These are phyloP conservation scores for Argentina silus DNA, from an alignment of 2,797 vertebrate genomes.

Conservation along the genomic window DNA sequence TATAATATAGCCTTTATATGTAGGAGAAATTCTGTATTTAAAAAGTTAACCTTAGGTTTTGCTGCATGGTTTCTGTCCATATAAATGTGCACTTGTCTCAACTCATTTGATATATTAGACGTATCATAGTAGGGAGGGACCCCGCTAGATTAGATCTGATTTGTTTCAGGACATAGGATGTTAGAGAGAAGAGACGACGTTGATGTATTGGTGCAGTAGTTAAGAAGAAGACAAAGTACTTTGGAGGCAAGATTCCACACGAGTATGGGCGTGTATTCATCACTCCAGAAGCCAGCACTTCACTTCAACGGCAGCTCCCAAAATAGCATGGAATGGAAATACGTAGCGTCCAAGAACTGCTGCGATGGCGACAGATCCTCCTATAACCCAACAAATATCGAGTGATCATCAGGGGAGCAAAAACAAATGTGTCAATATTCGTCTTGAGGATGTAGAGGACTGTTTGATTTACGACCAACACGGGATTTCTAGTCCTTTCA, in stretches of 20 bases:
- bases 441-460: slow-evolving; percentile 68
- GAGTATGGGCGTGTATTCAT: slow-evolving; percentile 62
- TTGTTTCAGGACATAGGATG: background rate
- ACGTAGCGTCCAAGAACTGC: background rate
- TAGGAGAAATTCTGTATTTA: too few species aligned
- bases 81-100: too few species aligned
- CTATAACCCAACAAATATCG: slow-evolving; percentile 77
- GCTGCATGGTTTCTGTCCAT: too few species aligned
- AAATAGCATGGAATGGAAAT: slow-evolving; percentile 64
- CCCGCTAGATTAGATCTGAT: too few species aligned
- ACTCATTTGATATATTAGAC: too few species aligned
- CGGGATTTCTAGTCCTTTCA: slow-evolving; percentile 76
- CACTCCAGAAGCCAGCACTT: slow-evolving; percentile 20
- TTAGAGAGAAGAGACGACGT: too few species aligned
- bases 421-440: slow-evolving; percentile 15
- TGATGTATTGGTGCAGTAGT: background rate
- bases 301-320: slow-evolving; percentile 51
- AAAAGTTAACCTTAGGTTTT: too few species aligned
- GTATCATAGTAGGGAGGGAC: too few species aligned
- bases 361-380: slow-evolving; percentile 69
- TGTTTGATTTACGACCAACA: slow-evolving; percentile 77
- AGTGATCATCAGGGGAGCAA: slow-evolving; percentile 19
- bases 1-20: too few species aligned
- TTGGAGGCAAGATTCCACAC: background rate
- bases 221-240: background rate